Evolutionary conservation across 2,113 vertebrate genomes (phyloP).

Genomic region (Natator depressus): DNA sequence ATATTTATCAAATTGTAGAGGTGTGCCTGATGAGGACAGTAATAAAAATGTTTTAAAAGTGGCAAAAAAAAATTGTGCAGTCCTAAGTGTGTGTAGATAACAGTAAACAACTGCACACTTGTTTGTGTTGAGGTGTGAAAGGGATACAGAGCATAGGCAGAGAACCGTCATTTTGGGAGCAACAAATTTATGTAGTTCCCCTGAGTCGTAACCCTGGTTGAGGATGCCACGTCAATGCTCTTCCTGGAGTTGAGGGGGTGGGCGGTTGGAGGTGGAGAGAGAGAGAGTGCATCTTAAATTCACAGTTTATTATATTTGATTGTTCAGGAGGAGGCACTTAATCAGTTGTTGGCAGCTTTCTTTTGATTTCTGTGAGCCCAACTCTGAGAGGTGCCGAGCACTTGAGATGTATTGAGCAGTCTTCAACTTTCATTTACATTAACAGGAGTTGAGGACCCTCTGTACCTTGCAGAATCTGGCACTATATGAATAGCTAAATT

Average conservation of each 20-base stretch:
- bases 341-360: not conserved
- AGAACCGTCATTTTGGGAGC: not conserved
- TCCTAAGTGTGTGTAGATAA: too few relatives aligned
- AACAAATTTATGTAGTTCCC: not conserved
- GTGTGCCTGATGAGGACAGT: not conserved
- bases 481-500: not conserved
- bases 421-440: not conserved
- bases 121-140: not conserved
- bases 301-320: not conserved
- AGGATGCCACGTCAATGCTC: not conserved
- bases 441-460: not conserved
- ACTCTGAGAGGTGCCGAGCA: not conserved
- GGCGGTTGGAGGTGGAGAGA: not conserved
- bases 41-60: not conserved
- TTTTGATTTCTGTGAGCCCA: not conserved
- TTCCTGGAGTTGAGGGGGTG: too few relatives aligned
- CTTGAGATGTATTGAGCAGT: not conserved
- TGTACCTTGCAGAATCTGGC: not conserved
- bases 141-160: not conserved
- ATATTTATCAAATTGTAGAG: not conserved
- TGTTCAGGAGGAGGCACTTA: not conserved
- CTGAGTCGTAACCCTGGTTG: not conserved
- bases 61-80: not conserved
- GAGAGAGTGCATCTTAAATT: not conserved
- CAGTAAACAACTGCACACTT: not conserved